Conservation (phyloP, 2,888 invertebrate species). For the Colletes collaris region DNA sequence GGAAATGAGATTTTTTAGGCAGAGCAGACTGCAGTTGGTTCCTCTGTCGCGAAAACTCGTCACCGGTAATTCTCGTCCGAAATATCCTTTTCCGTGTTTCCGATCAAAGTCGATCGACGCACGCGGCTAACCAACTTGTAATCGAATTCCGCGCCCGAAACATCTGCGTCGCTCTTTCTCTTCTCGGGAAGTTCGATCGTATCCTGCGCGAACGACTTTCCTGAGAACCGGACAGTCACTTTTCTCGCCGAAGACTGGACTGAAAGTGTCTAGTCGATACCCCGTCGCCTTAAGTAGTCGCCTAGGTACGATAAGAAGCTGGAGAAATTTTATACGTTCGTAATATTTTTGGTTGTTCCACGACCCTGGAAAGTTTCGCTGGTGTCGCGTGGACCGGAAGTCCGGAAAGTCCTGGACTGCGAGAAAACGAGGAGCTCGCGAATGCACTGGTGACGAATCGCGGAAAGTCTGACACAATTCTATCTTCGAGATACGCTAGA, state of each 20-base stretch:
- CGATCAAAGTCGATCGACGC: slow-evolving; percentile 45
- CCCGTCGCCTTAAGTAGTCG: too few species aligned
- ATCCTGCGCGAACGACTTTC: slow-evolving; percentile 17
- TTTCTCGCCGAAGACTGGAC: neutral
- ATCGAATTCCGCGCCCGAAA: slow-evolving; percentile 56
- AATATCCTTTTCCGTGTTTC: neutral
- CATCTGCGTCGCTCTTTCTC: slow-evolving; percentile 21
- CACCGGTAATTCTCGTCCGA: too few species aligned
- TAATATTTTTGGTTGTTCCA: too few species aligned
- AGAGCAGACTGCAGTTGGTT: too few species aligned
- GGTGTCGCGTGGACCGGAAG: neutral
- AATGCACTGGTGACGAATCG: neutral
- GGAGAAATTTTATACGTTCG: too few species aligned
- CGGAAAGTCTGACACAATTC: slow-evolving; percentile 7
- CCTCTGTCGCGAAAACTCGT: too few species aligned
- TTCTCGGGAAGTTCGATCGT: slow-evolving; percentile 25
- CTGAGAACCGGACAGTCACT: neutral
- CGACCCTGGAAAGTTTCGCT: too few species aligned
- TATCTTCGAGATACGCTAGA: slow-evolving; percentile 4
- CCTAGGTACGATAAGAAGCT: too few species aligned
- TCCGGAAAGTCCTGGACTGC: neutral
- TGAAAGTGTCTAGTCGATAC: too few species aligned
- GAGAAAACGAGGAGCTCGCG: neutral
- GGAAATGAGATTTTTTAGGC: too few species aligned
- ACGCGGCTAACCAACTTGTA: slow-evolving; percentile 37